These are phyloP conservation scores for Cinclus mexicanus DNA, from an alignment of 2,113 vertebrate genomes.

Conservation along the genomic window DNA sequence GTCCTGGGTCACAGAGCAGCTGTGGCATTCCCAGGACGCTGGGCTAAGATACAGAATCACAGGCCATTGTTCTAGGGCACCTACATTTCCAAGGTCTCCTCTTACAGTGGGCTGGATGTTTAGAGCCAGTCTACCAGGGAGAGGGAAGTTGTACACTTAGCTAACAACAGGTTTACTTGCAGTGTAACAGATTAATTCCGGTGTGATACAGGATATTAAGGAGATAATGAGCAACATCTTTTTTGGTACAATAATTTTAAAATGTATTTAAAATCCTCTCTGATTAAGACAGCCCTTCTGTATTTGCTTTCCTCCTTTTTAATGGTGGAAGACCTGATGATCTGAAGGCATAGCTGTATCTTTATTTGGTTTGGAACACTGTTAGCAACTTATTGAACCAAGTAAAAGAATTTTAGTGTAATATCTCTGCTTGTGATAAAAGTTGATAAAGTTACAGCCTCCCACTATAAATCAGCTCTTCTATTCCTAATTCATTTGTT, in stretches of 20 bases:
- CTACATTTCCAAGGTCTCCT: background rate
- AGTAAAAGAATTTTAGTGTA: background rate
- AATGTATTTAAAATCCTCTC: background rate
- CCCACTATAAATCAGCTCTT: background rate
- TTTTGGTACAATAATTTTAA: background rate
- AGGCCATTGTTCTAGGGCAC: background rate
- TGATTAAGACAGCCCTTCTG: background rate
- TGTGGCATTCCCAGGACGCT: fast-evolving
- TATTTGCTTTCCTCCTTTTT: background rate
- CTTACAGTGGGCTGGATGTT: background rate
- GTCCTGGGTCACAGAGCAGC: too few species aligned
- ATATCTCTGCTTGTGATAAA: background rate
- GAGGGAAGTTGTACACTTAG: background rate
- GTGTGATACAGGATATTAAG: background rate
- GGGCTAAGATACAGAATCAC: too few species aligned
- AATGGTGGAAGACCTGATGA: background rate
- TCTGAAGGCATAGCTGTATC: background rate
- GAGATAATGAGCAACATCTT: background rate
- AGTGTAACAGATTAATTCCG: background rate
- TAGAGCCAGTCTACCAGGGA: background rate
- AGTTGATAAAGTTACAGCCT: conserved; percentile 21
- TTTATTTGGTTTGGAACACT: background rate
- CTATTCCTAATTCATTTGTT: conserved; percentile 1
- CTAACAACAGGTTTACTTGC: background rate
- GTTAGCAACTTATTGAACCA: background rate